phyloP scores from a whole-genome alignment of 2,797 vertebrate species.

The Rhabdophis nuchalis region DNA sequence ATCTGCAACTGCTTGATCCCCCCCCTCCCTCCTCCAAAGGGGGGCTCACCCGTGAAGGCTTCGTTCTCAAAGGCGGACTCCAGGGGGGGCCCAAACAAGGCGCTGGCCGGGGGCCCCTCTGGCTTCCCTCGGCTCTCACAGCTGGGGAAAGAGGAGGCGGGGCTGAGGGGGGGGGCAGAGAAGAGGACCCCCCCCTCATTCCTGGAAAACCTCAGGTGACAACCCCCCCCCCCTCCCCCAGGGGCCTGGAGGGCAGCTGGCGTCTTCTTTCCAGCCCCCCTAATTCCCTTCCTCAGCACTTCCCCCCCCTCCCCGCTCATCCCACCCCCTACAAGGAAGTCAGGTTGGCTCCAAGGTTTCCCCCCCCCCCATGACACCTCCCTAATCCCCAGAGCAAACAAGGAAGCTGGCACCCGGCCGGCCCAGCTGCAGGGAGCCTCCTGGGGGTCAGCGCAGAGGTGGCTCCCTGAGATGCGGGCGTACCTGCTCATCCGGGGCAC shows the following conservation, averaged over 20 bases:
- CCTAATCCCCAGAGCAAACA: neutral
- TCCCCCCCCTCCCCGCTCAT: too few relatives aligned
- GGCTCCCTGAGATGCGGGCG: fast-evolving
- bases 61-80: slow-evolving; percentile 84
- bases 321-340: neutral
- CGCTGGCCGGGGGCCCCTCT: slow-evolving; percentile 63
- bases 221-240: neutral
- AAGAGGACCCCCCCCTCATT: neutral
- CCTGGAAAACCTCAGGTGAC: neutral
- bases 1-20: neutral
- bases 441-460: too few relatives aligned
- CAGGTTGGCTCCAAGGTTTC: neutral
- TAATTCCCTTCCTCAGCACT: neutral
- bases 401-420: neutral
- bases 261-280: neutral
- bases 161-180: neutral
- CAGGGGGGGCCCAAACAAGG: slow-evolving; percentile 84
- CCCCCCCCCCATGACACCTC: neutral
- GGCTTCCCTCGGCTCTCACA: slow-evolving; percentile 38
- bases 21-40: neutral
- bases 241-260: fast-evolving
- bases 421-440: neutral
- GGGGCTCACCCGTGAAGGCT: slow-evolving; percentile 74
- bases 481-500: slow-evolving; percentile 39
- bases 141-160: neutral